Conservation (phyloP, 1,140 invertebrate genomes). For the Phocides pigmalion region DNA sequence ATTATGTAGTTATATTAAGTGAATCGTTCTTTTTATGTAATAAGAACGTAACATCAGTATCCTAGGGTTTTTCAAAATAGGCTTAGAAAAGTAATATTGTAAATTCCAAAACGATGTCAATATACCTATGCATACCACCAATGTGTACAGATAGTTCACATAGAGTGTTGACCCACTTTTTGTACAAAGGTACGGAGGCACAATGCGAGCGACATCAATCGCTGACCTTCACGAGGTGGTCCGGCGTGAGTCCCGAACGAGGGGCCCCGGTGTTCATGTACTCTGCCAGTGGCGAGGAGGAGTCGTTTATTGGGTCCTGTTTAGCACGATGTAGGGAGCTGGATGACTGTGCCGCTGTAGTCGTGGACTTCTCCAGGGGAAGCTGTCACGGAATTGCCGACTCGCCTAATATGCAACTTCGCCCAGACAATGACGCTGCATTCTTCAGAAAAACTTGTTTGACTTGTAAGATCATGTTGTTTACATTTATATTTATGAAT, state of each 20-base stretch:
- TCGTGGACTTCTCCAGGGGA: constrained; percentile 59
- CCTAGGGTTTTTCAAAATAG: too few species aligned
- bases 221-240: constrained; percentile 67
- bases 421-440: constrained; percentile 67
- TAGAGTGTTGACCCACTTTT: constrained; percentile 26
- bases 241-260: constrained; percentile 57
- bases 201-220: constrained; percentile 49
- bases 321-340: constrained; percentile 63
- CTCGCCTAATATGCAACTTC: constrained; percentile 44
- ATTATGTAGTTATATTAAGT: too few species aligned
- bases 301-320: constrained; percentile 66
- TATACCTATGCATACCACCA: background rate
- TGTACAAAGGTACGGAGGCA: constrained; percentile 35
- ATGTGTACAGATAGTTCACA: constrained; percentile 13
- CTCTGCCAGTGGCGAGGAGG: constrained; percentile 68
- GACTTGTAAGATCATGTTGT: constrained; percentile 51
- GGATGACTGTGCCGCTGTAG: constrained; percentile 61
- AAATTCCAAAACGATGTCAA: too few species aligned
- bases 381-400: constrained; percentile 66
- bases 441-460: constrained; percentile 78
- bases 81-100: too few species aligned
- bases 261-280: constrained; percentile 70
- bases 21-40: too few species aligned
- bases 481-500: too few species aligned
- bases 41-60: too few species aligned